These are phyloP conservation scores for Parnassius smintheus DNA, from an alignment of 2,888 invertebrate species.

Conservation along the genomic window DNA sequence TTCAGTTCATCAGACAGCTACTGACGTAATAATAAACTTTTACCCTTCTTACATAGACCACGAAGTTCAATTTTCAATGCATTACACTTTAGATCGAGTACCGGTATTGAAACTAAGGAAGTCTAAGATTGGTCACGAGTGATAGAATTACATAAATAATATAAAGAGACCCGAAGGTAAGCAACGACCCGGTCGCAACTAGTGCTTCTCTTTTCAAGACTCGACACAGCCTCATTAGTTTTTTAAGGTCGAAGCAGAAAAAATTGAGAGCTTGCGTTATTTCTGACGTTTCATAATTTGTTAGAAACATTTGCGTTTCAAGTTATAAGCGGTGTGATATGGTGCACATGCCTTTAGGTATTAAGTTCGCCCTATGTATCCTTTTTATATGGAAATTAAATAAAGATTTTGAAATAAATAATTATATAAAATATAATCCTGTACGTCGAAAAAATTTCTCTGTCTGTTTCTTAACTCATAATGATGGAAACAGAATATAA, in stretches of 20 bases:
- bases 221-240: slow-evolving; percentile 28
- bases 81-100: background rate
- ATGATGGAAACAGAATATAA: no score
- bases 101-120: slow-evolving; percentile 13
- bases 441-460: no score
- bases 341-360: no score
- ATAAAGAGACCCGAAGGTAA: slow-evolving; percentile 9
- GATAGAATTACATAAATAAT: slow-evolving; percentile 12
- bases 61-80: background rate
- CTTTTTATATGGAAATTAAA: no score
- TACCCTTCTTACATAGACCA: background rate
- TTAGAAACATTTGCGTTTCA: slow-evolving; percentile 29
- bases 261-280: slow-evolving; percentile 52
- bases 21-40: background rate
- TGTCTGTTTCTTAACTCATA: no score
- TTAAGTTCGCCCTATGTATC: no score
- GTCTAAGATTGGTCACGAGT: slow-evolving; percentile 8
- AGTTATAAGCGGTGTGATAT: slow-evolving; percentile 27
- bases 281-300: slow-evolving; percentile 52
- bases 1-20: background rate
- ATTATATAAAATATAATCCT: no score
- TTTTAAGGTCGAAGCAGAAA: slow-evolving; percentile 38
- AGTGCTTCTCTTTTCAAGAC: slow-evolving; percentile 7
- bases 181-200: slow-evolving; percentile 1
- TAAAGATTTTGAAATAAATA: no score